Conservation (phyloP, 2,888 invertebrate genomes). For the Agapostemon virescens region DNA sequence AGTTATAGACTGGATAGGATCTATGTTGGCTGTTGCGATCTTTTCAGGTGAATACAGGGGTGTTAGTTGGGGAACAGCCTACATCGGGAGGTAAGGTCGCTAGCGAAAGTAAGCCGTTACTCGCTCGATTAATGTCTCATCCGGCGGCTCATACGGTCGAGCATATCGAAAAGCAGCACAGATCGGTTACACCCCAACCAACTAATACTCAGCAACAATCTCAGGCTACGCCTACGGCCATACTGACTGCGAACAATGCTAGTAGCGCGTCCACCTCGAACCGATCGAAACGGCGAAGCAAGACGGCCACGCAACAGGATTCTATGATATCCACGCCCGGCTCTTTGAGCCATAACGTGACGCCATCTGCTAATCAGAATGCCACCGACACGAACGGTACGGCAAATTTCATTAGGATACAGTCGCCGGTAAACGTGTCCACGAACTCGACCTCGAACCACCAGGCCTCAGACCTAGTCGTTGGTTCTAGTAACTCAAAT, state of each 20-base stretch:
- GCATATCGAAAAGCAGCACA: slow-evolving; percentile 93
- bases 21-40: slow-evolving; percentile 23
- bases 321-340: slow-evolving; percentile 62
- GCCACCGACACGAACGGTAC: slow-evolving; percentile 70
- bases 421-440: slow-evolving; percentile 71
- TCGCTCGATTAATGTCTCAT: slow-evolving; percentile 91
- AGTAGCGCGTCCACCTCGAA: slow-evolving; percentile 56
- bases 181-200: slow-evolving; percentile 87
- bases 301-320: slow-evolving; percentile 60
- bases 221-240: slow-evolving; percentile 54
- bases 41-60: slow-evolving; percentile 76
- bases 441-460: slow-evolving; percentile 66
- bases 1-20: neutral
- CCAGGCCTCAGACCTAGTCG: slow-evolving; percentile 62
- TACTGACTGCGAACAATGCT: slow-evolving; percentile 58
- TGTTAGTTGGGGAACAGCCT: slow-evolving; percentile 76
- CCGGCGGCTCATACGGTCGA: slow-evolving; percentile 90
- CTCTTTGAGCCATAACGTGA: slow-evolving; percentile 67
- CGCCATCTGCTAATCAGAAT: slow-evolving; percentile 60
- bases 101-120: slow-evolving; percentile 84
- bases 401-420: slow-evolving; percentile 78
- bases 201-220: slow-evolving; percentile 60
- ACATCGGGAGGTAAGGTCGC: slow-evolving; percentile 78
- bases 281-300: slow-evolving; percentile 71
- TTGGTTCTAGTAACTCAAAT: slow-evolving; percentile 65